phyloP scores from a whole-genome alignment of 1,140 invertebrate species.

The Mizuhopecten yessoensis region DNA sequence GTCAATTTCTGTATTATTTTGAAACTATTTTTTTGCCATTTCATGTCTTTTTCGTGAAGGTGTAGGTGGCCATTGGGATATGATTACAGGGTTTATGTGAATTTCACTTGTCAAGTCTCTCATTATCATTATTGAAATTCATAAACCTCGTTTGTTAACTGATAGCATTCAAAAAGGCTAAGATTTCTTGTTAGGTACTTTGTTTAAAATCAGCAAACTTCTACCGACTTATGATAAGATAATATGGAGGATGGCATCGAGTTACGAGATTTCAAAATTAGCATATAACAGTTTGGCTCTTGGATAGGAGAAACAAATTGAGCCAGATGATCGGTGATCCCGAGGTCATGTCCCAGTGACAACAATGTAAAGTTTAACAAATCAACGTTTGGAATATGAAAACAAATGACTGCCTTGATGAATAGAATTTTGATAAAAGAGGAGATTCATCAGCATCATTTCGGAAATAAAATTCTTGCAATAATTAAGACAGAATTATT shows the following conservation, averaged over 20 bases:
- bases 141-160: conserved; percentile 8
- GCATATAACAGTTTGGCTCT: conserved; percentile 26
- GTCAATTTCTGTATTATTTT: conserved; percentile 21
- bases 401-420: conserved; percentile 11
- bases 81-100: neutral
- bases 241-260: neutral
- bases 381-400: conserved; percentile 28
- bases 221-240: conserved; percentile 15
- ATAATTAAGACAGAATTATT: conserved; percentile 40
- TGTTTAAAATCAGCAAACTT: neutral
- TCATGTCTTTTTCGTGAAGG: neutral
- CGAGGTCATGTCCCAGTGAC: neutral
- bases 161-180: neutral
- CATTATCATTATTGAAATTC: conserved; percentile 36
- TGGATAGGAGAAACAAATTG: conserved; percentile 38
- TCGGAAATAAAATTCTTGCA: conserved; percentile 25
- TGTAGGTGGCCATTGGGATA: neutral
- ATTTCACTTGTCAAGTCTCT: neutral
- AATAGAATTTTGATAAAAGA: conserved; percentile 35
- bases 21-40: neutral
- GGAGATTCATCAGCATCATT: conserved; percentile 2
- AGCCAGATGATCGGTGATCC: neutral
- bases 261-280: conserved; percentile 17
- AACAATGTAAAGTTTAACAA: conserved; percentile 40
- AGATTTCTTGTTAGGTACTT: neutral